phyloP scores from a whole-genome alignment of 92 coral and sea anemone genomes.

The Meandrina meandrites region DNA sequence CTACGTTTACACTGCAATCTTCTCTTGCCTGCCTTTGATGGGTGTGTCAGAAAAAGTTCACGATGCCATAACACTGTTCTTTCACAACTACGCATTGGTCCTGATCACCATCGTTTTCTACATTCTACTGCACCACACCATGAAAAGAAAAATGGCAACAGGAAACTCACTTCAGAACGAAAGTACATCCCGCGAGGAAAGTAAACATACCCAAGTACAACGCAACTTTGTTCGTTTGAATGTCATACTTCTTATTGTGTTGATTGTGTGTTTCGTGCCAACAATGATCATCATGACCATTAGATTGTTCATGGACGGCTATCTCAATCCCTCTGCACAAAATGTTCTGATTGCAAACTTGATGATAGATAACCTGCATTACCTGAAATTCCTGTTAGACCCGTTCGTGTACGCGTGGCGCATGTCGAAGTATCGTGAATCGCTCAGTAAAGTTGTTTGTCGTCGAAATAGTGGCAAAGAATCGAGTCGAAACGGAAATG shows the following conservation, averaged over 20 bases:
- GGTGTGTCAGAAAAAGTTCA: background rate
- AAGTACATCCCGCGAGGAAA: background rate
- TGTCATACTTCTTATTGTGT: background rate
- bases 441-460: background rate
- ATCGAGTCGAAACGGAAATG: background rate
- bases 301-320: background rate
- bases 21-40: constrained; percentile 10
- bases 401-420: constrained; percentile 20
- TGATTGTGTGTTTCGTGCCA: constrained; percentile 3
- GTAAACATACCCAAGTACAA: background rate
- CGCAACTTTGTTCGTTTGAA: constrained; percentile 15
- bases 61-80: background rate
- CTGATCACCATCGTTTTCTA: background rate
- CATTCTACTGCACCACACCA: background rate
- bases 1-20: background rate
- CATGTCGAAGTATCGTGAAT: background rate
- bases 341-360: background rate
- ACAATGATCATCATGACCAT: background rate
- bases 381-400: constrained; percentile 14
- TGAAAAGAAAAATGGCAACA: constrained; percentile 23
- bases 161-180: constrained; percentile 5
- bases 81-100: background rate
- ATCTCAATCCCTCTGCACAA: no score
- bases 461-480: background rate
- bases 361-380: constrained; percentile 26